Base-by-base conservation (phyloP, 1,140 invertebrate genomes). In the Anastrepha ludens region DNA sequence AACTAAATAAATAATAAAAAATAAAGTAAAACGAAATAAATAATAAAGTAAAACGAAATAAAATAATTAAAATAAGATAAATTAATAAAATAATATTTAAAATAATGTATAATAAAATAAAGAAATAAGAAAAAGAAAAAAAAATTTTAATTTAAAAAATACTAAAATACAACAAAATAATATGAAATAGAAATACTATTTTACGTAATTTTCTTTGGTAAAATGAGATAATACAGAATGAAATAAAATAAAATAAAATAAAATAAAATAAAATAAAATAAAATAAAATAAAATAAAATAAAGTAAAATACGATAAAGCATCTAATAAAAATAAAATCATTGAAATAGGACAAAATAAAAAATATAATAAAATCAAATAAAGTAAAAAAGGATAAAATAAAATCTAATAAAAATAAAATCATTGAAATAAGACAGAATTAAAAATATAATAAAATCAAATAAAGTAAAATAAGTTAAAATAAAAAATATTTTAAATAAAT, bases 211-310 rank as follows among this genome's bases (percentile, higher is more conserved):
- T 29, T 29, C 1, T 29, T 29, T 29, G 29, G 29, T 29, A 29
- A 29, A 29, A 29, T 17, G 17, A 47, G 17, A 78, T 47, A 78
- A 78, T 13, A 47, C 11, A 39, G 20, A 78, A 47, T 78, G 15
- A 78, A 47, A 3, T 39, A 47, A 47, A 50, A 78, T 47, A 78
- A 78, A 78, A 78, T 78, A 78, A 78, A 29, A 78, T 50, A 78
- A 64, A 64, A 64, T 78, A 78, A 78, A 78, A 44, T 44, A 78
- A 29, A 78, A 47, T 39, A 44, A 78, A 78, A 2, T 47, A 78
- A 78, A 13, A 39, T 78, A 78, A 78, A 5, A 78, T 39, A 13
- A 78, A 78, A 78, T 47, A 44, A 44, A 78, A 78, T n/a, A n/a
- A n/a, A n/a, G n/a, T n/a, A n/a, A n/a, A n/a, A n/a, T n/a, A n/a